Base-by-base conservation (phyloP, 2,113 vertebrate genomes). In the Gymnorhina tibicen region DNA sequence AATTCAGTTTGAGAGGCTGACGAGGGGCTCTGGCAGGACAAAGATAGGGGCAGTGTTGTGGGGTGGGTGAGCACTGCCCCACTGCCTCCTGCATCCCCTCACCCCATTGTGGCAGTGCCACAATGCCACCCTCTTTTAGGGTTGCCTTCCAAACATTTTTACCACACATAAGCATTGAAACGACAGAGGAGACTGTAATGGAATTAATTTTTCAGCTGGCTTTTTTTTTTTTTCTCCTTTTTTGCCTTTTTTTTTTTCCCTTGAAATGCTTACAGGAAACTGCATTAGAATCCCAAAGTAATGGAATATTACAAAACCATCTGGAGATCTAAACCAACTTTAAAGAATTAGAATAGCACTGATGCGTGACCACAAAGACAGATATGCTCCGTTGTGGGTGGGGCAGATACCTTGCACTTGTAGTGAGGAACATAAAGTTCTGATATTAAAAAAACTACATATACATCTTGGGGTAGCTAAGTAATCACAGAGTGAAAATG, bases 271-370 rank as follows among this genome's bases (percentile, higher is more conserved):
- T 89, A 67, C 17, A 72, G 69, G 23, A 91, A 94, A 63, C 73
- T 55, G 35, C 52, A 75, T 78, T 63, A 75, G 23, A 84, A 39
- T 63, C 21, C 30, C 39, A 59, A 89, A 75, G 27, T 59, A 94
- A 59, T 75, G 64, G 56, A 94, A 91, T 23, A 82, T 55, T 87
- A 47, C 63, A 89, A 95, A 94, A 33, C 2, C 42, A 81, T 70
- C 76, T 91, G 60, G 85, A 68, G 33, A 87, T 55, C 52, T 82
- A 82, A 85, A 82, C 4, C 14, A 89, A 4, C 60, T 85, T 81
- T 52, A 75, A 95, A 85, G 33, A 68, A 39, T 63, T 63, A 35
- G 33, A 74, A n/a, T 24, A 84, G 56, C 64, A 52, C 26, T 72
- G 56, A 23, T 47, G 62, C 69, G 55, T 60, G 90, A 87, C 39